These are phyloP conservation scores for Psix sp. DNA, from an alignment of 1,140 invertebrate species.

Conservation along the genomic window DNA sequence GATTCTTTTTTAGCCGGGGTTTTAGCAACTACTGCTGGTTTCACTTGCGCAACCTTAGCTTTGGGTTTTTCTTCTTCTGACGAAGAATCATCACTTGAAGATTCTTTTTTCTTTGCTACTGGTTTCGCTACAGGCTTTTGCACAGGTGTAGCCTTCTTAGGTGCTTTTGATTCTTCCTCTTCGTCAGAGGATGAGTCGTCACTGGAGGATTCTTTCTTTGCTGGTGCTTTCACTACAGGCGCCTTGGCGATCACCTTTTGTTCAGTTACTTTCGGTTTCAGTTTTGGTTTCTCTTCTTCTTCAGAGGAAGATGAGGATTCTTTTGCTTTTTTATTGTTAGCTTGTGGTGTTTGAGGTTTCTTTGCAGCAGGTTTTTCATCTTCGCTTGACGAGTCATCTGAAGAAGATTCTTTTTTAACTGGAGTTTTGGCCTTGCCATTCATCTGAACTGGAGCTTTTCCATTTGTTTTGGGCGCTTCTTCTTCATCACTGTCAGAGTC, in stretches of 20 bases:
- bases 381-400: slow-evolving; percentile 11
- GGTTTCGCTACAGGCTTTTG: slow-evolving; percentile 42
- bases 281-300: slow-evolving; percentile 60
- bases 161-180: slow-evolving; percentile 32
- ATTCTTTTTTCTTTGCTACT: slow-evolving; percentile 59
- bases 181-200: slow-evolving; percentile 61
- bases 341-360: slow-evolving; percentile 44
- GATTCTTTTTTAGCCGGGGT: too few relatives aligned
- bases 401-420: slow-evolving; percentile 19
- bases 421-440: slow-evolving; percentile 35
- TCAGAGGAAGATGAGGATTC: slow-evolving; percentile 67
- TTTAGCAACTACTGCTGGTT: too few relatives aligned
- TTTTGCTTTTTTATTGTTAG: slow-evolving; percentile 25
- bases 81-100: too few relatives aligned
- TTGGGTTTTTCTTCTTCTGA: too few relatives aligned
- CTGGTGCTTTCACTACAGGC: slow-evolving; percentile 26
- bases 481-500: slow-evolving; percentile 69
- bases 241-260: slow-evolving; percentile 26
- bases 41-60: too few relatives aligned
- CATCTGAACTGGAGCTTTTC: slow-evolving; percentile 36
- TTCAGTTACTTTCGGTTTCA: slow-evolving; percentile 16
- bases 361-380: neutral
- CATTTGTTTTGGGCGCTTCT: slow-evolving; percentile 44
- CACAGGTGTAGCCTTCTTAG: slow-evolving; percentile 6
- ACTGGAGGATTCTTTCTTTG: slow-evolving; percentile 61